A percentile compares a stretch with the other conserved stretches of the same genome.
These are phyloP conservation scores for Drosophila siamana DNA, from an alignment of 2,888 invertebrate species.

Conservation along the genomic window DNA sequence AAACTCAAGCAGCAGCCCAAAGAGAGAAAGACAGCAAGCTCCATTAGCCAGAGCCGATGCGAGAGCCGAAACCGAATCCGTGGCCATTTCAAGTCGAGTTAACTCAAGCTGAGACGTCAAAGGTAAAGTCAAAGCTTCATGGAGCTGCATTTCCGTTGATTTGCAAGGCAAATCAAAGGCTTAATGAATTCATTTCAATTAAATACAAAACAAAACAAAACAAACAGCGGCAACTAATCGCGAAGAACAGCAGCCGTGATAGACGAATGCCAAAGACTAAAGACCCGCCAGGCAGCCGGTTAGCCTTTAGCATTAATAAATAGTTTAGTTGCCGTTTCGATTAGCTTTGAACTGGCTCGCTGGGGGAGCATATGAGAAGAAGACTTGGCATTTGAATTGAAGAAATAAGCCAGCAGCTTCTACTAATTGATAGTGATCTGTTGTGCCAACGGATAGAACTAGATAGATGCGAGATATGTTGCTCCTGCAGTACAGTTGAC, in stretches of 20 bases:
- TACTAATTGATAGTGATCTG: conserved; percentile 71
- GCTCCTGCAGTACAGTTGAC: conserved; percentile 48
- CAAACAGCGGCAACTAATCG: conserved; percentile 19
- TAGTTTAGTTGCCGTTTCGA: conserved; percentile 53
- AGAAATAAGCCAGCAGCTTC: conserved; percentile 48
- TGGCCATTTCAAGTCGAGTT: conserved; percentile 18
- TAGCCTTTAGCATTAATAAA: conserved; percentile 74
- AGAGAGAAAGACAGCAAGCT: conserved; percentile 19
- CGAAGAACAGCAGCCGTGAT: conserved; percentile 52
- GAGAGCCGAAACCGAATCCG: conserved; percentile 11
- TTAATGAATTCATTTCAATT: conserved; percentile 81
- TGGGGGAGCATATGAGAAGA: conserved; percentile 53
- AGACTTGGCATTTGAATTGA: conserved; percentile 68
- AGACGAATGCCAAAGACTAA: conserved; percentile 66
- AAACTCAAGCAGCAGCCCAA: conserved; percentile 39
- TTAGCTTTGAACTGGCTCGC: conserved; percentile 32
- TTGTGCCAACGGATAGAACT: conserved; percentile 32
- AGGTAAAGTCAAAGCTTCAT: conserved; percentile 60
- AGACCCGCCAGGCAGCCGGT: conserved; percentile 49
- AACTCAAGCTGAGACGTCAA: conserved; percentile 57
- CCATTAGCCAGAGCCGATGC: conserved; percentile 41
- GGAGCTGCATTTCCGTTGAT: conserved; percentile 54
- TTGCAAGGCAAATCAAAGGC: conserved; percentile 80
- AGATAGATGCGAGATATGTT: conserved; percentile 24
- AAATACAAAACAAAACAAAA: conserved; percentile 56